phyloP scores from a whole-genome alignment of 2,888 invertebrate species.

The Atrina japonica region DNA sequence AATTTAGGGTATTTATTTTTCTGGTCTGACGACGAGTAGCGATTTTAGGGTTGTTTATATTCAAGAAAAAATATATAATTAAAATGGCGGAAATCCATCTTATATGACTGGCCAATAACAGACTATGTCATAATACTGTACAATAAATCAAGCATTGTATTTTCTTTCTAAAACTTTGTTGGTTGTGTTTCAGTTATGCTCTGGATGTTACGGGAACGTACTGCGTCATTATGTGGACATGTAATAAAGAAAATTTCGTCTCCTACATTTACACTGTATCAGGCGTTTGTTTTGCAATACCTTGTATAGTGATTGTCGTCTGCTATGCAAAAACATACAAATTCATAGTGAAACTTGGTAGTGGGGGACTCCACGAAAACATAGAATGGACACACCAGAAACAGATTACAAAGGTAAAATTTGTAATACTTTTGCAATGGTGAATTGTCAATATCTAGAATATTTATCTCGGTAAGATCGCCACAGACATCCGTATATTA shows the following conservation, averaged over 20 bases:
- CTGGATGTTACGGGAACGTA: conserved; percentile 41
- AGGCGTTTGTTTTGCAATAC: conserved; percentile 43
- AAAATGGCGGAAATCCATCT: no score
- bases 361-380: conserved; percentile 53
- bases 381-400: conserved; percentile 59
- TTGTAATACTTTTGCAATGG: not conserved
- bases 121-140: not conserved
- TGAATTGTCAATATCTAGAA: no score
- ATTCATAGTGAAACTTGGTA: conserved; percentile 45
- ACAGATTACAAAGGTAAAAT: conserved; percentile 53
- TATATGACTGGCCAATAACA: no score
- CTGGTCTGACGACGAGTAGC: no score
- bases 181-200: conserved; percentile 47
- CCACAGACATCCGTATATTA: no score
- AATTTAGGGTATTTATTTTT: no score
- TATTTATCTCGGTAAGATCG: no score
- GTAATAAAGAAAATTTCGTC: conserved; percentile 26
- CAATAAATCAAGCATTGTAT: not conserved
- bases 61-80: no score
- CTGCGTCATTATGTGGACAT: conserved; percentile 41
- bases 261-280: conserved; percentile 45
- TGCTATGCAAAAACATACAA: conserved; percentile 51
- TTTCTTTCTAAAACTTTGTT: not conserved
- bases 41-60: no score
- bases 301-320: conserved; percentile 38